Percentiles rank a stretch among this genome's conserved stretches.
Evolutionary conservation across 2,888 invertebrate species (phyloP).

Genomic region (Drosophila putrida): DNA sequence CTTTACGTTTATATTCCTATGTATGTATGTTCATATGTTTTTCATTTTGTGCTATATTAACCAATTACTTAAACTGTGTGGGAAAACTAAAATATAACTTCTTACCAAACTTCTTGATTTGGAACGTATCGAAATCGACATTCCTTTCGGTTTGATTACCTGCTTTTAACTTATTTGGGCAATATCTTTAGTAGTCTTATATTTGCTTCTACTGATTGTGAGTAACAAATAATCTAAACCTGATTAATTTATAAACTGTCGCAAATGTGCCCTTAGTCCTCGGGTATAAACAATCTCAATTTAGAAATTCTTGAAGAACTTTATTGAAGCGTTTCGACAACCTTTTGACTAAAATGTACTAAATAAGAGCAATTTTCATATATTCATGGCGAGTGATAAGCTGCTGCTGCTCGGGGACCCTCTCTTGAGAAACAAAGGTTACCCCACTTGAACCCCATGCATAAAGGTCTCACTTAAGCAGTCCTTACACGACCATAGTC

Average conservation of each 20-base stretch:
- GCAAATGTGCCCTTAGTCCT: slow-evolving; percentile 10
- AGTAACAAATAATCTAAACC: neutral
- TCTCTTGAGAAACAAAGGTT: slow-evolving; percentile 64
- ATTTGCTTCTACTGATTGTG: no score
- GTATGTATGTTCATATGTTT: no score
- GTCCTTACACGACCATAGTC: slow-evolving; percentile 35
- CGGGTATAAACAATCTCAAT: slow-evolving; percentile 14
- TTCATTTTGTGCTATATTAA: no score
- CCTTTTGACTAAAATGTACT: slow-evolving; percentile 42
- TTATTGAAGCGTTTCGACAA: slow-evolving; percentile 26
- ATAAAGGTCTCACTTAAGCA: slow-evolving; percentile 72
- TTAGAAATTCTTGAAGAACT: slow-evolving; percentile 12
- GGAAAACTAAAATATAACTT: no score
- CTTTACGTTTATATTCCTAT: no score
- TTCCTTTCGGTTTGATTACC: no score
- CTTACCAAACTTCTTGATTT: no score
- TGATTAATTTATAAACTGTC: neutral
- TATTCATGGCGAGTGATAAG: slow-evolving; percentile 78
- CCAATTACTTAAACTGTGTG: no score
- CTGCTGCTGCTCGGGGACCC: slow-evolving; percentile 44
- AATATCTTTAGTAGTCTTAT: neutral
- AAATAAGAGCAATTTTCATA: slow-evolving; percentile 70
- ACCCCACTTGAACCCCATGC: slow-evolving; percentile 60
- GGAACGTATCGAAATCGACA: no score
- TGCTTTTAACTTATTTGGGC: neutral